Evolutionary conservation across 2,797 vertebrate genomes (phyloP).

Genomic region (Micromesistius poutassou): DNA sequence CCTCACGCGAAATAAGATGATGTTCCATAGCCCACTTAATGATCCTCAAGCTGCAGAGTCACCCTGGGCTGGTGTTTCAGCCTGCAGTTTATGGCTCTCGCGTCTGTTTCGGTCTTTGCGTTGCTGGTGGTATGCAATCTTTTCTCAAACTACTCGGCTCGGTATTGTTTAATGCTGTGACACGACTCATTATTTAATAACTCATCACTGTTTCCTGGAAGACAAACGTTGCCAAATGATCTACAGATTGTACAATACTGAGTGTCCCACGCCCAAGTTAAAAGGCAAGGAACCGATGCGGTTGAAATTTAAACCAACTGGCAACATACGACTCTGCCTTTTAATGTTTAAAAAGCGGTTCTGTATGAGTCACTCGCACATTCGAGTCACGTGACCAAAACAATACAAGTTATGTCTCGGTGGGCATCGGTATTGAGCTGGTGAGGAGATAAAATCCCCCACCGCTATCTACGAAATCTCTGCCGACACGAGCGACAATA

Average conservation of each 20-base stretch:
- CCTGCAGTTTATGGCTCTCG: too few relatives aligned
- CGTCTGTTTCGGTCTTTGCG: neutral
- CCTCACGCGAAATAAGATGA: neutral
- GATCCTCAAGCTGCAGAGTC: neutral
- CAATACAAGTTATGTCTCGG: neutral
- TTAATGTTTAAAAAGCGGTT: neutral
- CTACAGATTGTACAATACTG: too few relatives aligned
- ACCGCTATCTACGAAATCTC: neutral
- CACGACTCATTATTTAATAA: neutral
- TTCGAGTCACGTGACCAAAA: neutral
- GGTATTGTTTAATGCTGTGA: neutral
- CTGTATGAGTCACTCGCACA: too few relatives aligned
- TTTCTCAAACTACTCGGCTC: neutral
- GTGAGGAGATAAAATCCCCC: neutral
- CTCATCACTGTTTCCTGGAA: too few relatives aligned
- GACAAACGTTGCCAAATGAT: too few relatives aligned
- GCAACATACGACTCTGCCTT: neutral
- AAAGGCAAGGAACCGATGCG: neutral
- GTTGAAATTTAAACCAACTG: neutral
- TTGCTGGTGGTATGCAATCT: neutral
- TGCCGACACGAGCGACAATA: neutral
- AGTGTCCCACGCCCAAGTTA: neutral
- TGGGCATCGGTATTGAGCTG: neutral
- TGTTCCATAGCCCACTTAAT: too few relatives aligned
- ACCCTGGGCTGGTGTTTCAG: too few relatives aligned